These are phyloP conservation scores for Candoia aspera DNA, from an alignment of 2,113 vertebrate species.

Conservation along the genomic window DNA sequence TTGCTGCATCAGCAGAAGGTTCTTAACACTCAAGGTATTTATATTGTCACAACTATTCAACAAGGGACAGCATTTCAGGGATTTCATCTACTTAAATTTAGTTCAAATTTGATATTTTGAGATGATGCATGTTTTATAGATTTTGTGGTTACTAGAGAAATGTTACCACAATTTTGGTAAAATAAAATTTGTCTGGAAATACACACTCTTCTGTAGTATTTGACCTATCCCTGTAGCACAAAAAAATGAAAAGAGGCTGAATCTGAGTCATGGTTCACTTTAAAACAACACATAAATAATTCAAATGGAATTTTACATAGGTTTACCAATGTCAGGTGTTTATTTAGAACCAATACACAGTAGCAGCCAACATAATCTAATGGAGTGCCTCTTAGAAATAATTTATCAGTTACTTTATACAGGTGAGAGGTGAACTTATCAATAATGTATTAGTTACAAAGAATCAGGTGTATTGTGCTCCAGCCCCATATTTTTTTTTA, in stretches of 20 bases:
- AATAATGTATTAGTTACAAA: conserved; percentile 48
- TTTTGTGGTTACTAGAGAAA: conserved; percentile 17
- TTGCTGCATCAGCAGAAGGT: conserved; percentile 29
- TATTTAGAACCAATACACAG: conserved; percentile 37
- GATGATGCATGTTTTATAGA: conserved; percentile 40
- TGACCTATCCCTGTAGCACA: conserved; percentile 32
- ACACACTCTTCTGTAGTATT: conserved; percentile 18
- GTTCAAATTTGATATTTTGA: conserved; percentile 50
- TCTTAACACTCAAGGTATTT: conserved; percentile 3
- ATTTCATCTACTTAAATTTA: conserved; percentile 16
- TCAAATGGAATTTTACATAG: conserved; percentile 48
- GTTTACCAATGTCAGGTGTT: conserved; percentile 52
- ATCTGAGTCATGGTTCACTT: neutral
- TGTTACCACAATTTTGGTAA: conserved; percentile 39
- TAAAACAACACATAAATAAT: conserved; percentile 45
- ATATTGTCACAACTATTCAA: conserved; percentile 12
- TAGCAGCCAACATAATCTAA: conserved; percentile 34
- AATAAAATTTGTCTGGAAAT: conserved; percentile 41
- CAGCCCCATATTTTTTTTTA: neutral
- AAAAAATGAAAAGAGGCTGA: conserved; percentile 30
- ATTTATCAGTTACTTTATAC: conserved; percentile 64
- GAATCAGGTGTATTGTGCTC: neutral
- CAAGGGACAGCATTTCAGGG: conserved; percentile 5
- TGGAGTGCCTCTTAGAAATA: conserved; percentile 56
- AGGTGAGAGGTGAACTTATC: conserved; percentile 48